phyloP scores from a whole-genome alignment of 2,113 vertebrate species.

The Petrocephalus zakoni region DNA sequence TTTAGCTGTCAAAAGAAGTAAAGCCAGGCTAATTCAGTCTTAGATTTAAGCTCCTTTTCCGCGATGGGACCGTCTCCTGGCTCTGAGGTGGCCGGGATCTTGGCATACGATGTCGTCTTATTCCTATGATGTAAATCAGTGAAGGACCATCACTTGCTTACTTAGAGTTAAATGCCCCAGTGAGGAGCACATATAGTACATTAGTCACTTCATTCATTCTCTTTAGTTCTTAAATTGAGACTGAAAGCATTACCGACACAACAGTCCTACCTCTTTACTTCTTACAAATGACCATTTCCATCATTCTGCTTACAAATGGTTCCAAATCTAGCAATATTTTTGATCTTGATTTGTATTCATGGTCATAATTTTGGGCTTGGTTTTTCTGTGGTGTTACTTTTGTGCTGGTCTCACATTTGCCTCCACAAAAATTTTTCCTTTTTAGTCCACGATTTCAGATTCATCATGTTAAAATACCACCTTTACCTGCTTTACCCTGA shows the following conservation, averaged over 20 bases:
- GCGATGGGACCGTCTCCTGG: not conserved
- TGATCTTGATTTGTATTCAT: not conserved
- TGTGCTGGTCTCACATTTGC: not conserved
- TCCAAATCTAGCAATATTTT: not conserved
- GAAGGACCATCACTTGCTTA: not conserved
- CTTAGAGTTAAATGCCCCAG: not conserved
- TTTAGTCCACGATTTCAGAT: not conserved
- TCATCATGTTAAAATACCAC: not conserved
- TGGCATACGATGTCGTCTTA: not conserved
- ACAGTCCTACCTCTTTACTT: constrained; percentile 59
- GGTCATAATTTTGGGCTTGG: not conserved
- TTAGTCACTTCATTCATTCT: constrained; percentile 8
- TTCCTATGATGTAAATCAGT: not conserved
- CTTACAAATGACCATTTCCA: constrained; percentile 30
- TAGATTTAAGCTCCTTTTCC: not conserved
- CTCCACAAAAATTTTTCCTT: not conserved
- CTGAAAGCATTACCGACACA: constrained; percentile 41
- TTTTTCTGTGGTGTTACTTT: not conserved
- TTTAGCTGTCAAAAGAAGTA: constrained; percentile 1
- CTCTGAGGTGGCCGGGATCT: not conserved
- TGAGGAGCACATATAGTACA: not conserved
- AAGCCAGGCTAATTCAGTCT: not conserved
- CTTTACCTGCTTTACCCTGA: not conserved
- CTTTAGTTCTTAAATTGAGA: constrained; percentile 17
- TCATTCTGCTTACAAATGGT: not conserved